Percentiles rank a stretch among this genome's conserved stretches.
phyloP scores from a whole-genome alignment of 2,888 invertebrate genomes.

The Sclerodermus sp. region DNA sequence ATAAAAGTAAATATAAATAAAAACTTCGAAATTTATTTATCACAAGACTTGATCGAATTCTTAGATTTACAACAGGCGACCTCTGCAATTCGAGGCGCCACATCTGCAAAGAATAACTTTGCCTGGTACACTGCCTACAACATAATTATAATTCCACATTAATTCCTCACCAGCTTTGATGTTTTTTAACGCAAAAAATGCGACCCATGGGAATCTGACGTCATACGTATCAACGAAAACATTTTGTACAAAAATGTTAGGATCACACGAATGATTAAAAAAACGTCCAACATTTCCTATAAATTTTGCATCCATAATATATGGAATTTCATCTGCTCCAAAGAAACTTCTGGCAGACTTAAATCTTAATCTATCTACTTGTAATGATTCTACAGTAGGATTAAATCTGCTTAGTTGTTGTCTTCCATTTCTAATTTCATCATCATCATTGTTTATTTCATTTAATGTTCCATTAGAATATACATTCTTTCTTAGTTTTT shows the following conservation, averaged over 20 bases:
- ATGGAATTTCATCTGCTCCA: conserved; percentile 80
- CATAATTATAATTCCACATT: conserved; percentile 98
- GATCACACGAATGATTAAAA: conserved; percentile 91
- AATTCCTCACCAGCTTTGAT: conserved; percentile 91
- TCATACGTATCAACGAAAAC: conserved; percentile 99
- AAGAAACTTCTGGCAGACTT: conserved; percentile 75
- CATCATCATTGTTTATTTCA: conserved; percentile 47
- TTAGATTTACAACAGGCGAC: conserved; percentile 75
- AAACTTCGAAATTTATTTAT: too few relatives aligned
- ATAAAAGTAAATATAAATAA: too few relatives aligned
- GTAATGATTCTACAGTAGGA: conserved; percentile 64
- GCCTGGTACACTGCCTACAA: conserved; percentile 91
- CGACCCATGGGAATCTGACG: conserved; percentile 91
- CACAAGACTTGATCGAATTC: too few relatives aligned
- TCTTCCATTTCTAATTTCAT: conserved; percentile 51
- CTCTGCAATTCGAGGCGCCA: conserved; percentile 83
- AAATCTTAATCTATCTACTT: conserved; percentile 40
- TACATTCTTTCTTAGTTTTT: conserved; percentile 22
- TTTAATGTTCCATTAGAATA: conserved; percentile 22
- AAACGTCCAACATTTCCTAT: conserved; percentile 96
- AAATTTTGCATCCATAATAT: conserved; percentile 97
- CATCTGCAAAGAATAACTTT: conserved; percentile 93
- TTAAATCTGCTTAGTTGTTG: conserved; percentile 75
- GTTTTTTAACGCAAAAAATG: conserved; percentile 81
- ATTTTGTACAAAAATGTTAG: conserved; percentile 97